Evolutionary conservation across 2,113 vertebrate species (phyloP), one percentile per base, ranked within the genome.

Genomic region (Perca schrenkii): DNA sequence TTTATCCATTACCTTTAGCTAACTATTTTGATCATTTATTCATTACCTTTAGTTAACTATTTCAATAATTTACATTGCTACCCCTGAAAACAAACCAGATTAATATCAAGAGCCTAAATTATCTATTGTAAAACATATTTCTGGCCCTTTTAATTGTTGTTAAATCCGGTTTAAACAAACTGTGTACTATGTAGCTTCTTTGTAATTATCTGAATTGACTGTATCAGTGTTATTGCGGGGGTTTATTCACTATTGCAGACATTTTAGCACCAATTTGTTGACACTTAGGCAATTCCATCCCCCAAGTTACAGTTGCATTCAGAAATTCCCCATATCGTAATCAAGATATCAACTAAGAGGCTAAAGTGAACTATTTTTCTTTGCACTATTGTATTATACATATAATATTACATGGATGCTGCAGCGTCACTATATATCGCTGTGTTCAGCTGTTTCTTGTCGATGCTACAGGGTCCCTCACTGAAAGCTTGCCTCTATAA

Each of bases 371-470:
- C 34, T 21, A 34, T 49, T 65, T 46, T 65, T 56, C 60, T 2
- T 28, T 2, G 28, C 2, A 28, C 28, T 28, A 28, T 28, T 28
- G 28, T 2, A 28, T 28, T 28, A 28, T 2, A 56, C 2, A 4
- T 25, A 10, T 49, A 3, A 52, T n/a, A 58, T n/a, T 25, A 34
- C 1, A n/a, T 66, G 40, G 73, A 52, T 5, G 11, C 22, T 5
- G 11, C 22, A 60, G 43, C 8, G 2, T 60, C 50, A 73, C 16
- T 21, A 6, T 25, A 56, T 34, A 63, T 28, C 57, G 28, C 64
- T 53, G 16, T 67, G 13, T 69, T 65, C 10, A 15, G 25, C 62
- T 74, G 31, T 53, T 63, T 68, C 54, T 19, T 62, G 77, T 43
- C 50, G 31, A 74, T 54, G 61, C 50, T 25, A 57, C 57, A 77